A percentile compares a stretch with the other conserved stretches of the same genome.
Evolutionary conservation across 1,140 invertebrate genomes (phyloP).

Genomic region (Bombus turneri): DNA sequence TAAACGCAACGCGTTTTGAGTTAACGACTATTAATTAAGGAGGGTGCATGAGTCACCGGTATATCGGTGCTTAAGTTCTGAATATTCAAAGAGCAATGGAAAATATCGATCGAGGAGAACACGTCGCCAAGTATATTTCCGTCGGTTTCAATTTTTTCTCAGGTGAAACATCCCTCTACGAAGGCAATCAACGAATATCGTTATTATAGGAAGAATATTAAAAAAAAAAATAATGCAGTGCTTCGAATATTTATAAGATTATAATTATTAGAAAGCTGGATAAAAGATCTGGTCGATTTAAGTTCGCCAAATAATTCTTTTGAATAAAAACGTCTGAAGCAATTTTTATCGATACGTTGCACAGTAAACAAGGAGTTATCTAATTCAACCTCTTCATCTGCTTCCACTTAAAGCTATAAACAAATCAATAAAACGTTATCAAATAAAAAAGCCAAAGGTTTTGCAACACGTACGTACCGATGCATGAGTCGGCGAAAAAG

Average conservation of each 20-base stretch:
- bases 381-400: background rate
- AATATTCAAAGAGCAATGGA: background rate
- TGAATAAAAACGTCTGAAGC: too few relatives aligned
- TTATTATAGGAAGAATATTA: too few relatives aligned
- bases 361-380: background rate
- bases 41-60: conserved; percentile 11
- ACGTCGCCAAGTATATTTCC: conserved; percentile 9
- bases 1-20: background rate
- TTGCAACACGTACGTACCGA: background rate
- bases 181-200: background rate
- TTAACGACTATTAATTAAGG: conserved; percentile 8
- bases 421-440: background rate
- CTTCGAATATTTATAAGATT: background rate
- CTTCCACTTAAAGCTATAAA: background rate
- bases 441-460: background rate
- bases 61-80: conserved; percentile 1
- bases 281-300: background rate
- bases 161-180: background rate
- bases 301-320: background rate
- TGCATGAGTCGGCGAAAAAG: background rate
- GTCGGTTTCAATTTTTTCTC: conserved; percentile 5
- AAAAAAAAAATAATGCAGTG: background rate
- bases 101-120: conserved; percentile 1
- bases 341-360: background rate
- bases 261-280: background rate